Conservation (phyloP, 2,113 vertebrate species). For the Phainopepla nitens region DNA sequence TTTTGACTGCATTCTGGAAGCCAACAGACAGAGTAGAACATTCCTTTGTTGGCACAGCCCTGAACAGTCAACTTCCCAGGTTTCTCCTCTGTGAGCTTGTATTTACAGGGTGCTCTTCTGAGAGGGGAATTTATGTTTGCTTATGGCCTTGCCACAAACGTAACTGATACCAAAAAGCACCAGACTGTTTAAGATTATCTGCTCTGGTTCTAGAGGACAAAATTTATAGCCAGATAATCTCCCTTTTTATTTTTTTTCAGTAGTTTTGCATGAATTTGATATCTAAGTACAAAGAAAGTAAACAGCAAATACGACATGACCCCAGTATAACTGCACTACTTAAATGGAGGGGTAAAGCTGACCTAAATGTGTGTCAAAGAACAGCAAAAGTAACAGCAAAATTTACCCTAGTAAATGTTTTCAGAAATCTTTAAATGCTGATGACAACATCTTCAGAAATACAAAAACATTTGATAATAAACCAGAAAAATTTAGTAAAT, state of each 20-base stretch:
- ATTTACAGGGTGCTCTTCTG: not conserved
- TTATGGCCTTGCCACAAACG: not conserved
- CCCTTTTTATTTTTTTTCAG: not conserved
- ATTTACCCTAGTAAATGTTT: not conserved
- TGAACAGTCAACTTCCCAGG: not conserved
- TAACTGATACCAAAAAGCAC: not conserved
- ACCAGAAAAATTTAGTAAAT: not conserved
- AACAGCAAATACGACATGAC: not conserved
- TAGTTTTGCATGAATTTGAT: not conserved
- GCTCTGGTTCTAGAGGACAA: not conserved
- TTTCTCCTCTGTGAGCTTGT: not conserved
- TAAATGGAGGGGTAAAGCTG: not conserved
- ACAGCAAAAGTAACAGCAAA: not conserved
- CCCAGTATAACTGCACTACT: not conserved
- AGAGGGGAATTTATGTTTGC: slow-evolving; percentile 7
- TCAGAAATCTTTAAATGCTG: not conserved
- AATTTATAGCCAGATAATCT: not conserved
- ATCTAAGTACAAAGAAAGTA: not conserved
- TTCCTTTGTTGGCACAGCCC: slow-evolving; percentile 1
- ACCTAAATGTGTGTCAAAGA: not conserved
- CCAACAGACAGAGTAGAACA: not conserved
- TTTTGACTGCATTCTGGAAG: not conserved
- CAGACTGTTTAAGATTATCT: not conserved
- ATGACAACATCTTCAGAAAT: not conserved
- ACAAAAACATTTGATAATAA: not conserved